Conservation (phyloP, 2,797 vertebrate species). For the Sarcoramphus papa region DNA sequence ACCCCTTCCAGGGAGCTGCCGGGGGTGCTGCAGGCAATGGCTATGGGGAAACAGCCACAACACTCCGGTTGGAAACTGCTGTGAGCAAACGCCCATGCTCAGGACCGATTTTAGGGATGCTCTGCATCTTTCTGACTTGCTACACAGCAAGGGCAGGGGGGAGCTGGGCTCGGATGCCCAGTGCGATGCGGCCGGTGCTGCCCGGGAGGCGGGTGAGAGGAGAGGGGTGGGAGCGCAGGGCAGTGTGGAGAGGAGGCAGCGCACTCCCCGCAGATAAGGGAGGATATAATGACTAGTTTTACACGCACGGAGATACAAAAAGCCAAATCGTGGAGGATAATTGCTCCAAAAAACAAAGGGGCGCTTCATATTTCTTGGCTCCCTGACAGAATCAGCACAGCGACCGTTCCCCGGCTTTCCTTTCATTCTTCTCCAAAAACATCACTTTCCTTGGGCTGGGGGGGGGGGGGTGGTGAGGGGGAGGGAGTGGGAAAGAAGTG, state of each 20-base stretch:
- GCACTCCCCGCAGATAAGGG: neutral
- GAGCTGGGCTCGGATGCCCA: neutral
- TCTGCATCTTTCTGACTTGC: neutral
- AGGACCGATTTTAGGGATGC: neutral
- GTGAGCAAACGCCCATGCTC: neutral
- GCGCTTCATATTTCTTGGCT: conserved; percentile 55
- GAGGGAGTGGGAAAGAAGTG: neutral
- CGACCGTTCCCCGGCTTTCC: neutral
- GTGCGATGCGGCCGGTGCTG: neutral
- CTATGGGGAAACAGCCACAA: neutral
- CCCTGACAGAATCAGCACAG: conserved; percentile 50
- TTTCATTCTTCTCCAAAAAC: conserved; percentile 65
- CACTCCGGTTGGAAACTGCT: neutral
- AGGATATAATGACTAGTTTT: neutral
- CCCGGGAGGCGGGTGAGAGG: neutral
- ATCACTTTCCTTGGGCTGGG: neutral
- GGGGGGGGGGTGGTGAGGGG: neutral
- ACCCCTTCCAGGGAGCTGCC: neutral
- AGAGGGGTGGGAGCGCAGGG: neutral
- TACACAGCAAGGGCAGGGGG: neutral
- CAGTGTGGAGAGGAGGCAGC: neutral
- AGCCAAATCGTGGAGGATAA: conserved; percentile 6
- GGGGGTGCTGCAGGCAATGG: too few species aligned
- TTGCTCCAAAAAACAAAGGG: conserved; percentile 35
- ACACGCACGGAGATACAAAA: neutral